Conservation (phyloP, 2,113 vertebrate genomes). For the Pao palembangensis region DNA sequence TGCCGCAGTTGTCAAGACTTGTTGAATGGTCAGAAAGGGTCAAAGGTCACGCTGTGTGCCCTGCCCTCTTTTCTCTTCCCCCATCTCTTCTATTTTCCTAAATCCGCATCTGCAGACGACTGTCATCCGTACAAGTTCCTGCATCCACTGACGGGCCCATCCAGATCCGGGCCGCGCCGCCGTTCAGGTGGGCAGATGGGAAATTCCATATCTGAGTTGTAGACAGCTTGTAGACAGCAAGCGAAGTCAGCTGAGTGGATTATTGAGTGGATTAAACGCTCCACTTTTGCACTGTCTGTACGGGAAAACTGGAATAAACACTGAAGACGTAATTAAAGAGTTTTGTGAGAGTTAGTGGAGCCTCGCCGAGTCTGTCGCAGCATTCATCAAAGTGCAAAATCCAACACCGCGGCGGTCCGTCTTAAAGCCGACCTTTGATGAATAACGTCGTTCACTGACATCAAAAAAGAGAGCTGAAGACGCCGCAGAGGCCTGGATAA, state of each 20-base stretch:
- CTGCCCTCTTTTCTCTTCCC: constrained; percentile 17
- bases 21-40: neutral
- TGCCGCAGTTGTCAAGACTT: neutral
- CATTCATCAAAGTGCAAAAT: constrained; percentile 19
- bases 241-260: constrained; percentile 14
- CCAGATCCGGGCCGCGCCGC: constrained; percentile 19
- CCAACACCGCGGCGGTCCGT: constrained; percentile 5
- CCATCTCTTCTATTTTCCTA: constrained; percentile 7
- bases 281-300: neutral
- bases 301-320: constrained; percentile 12
- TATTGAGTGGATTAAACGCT: constrained; percentile 28
- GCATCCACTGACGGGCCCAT: constrained; percentile 32
- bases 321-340: constrained; percentile 19
- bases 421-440: constrained; percentile 15
- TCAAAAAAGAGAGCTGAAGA: constrained; percentile 10
- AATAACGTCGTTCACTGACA: constrained; percentile 12
- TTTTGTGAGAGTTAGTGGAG: constrained; percentile 1
- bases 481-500: neutral
- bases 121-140: constrained; percentile 19
- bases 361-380: neutral
- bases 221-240: constrained; percentile 10
- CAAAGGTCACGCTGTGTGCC: neutral
- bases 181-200: constrained; percentile 25
- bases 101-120: constrained; percentile 19
- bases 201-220: constrained; percentile 36